phyloP scores from a whole-genome alignment of 2,113 vertebrate genomes.

The Bettongia penicillata region DNA sequence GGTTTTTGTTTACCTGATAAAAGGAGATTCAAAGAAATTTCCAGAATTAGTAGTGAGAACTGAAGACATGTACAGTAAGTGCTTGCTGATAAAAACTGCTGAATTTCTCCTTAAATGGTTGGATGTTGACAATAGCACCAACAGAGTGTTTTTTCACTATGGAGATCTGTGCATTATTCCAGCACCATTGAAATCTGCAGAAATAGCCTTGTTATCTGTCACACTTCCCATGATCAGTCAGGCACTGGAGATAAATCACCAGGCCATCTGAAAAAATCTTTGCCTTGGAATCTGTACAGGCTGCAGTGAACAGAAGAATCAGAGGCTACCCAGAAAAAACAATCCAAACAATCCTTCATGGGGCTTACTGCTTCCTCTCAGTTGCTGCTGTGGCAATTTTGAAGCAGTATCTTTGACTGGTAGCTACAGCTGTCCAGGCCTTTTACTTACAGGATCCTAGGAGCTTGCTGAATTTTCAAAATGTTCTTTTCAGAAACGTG shows the following conservation, averaged over 20 bases:
- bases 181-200: slow-evolving; percentile 73
- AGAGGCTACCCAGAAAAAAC: slow-evolving; percentile 90
- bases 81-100: slow-evolving; percentile 95
- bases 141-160: slow-evolving; percentile 93
- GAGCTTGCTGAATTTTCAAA: slow-evolving; percentile 89
- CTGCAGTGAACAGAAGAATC: slow-evolving; percentile 86
- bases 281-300: slow-evolving; percentile 85
- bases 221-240: slow-evolving; percentile 80
- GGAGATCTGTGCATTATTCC: slow-evolving; percentile 93
- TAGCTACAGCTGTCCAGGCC: slow-evolving; percentile 89
- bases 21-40: slow-evolving; percentile 88
- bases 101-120: slow-evolving; percentile 95
- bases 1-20: slow-evolving; percentile 95
- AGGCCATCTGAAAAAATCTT: slow-evolving; percentile 81
- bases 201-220: slow-evolving; percentile 77
- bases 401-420: slow-evolving; percentile 86
- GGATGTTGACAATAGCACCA: slow-evolving; percentile 92
- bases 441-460: slow-evolving; percentile 93
- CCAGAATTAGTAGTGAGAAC: slow-evolving; percentile 90
- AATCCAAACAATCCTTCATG: slow-evolving; percentile 88
- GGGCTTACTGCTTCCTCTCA: slow-evolving; percentile 91
- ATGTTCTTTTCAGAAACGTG: slow-evolving; percentile 88
- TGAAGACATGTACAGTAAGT: slow-evolving; percentile 95
- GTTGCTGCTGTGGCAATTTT: slow-evolving; percentile 87
- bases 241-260: neutral